A percentile compares a stretch with the other conserved stretches of the same genome.
phyloP scores from a whole-genome alignment of 1,140 invertebrate genomes.

The Hetaerina americana region DNA sequence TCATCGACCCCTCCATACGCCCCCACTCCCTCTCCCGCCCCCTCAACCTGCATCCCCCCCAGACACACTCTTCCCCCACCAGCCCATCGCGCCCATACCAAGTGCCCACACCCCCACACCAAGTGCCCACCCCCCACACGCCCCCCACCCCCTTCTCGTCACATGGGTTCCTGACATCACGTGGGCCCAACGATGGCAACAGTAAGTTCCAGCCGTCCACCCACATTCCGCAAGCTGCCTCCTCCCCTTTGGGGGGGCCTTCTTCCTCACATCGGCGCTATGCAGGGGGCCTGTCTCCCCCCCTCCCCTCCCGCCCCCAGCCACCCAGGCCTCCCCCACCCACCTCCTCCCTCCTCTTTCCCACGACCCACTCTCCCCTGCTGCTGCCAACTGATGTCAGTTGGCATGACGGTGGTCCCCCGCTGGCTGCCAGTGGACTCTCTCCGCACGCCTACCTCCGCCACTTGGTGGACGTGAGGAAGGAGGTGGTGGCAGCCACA shows the following conservation, averaged over 20 bases:
- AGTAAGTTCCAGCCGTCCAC: too few relatives aligned
- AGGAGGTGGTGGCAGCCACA: neutral
- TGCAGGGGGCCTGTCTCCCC: too few relatives aligned
- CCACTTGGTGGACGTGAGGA: neutral
- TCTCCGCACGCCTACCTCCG: neutral
- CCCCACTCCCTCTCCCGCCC: neutral
- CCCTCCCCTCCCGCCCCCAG: neutral
- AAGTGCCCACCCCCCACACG: neutral
- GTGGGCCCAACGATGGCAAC: too few relatives aligned
- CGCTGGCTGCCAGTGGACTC: neutral
- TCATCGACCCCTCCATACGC: neutral
- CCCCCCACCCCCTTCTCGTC: neutral
- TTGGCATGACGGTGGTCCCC: neutral
- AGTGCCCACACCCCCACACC: too few relatives aligned
- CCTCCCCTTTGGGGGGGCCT: too few relatives aligned
- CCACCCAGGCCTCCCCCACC: neutral
- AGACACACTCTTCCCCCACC: neutral
- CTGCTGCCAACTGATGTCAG: neutral
- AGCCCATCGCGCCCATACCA: too few relatives aligned
- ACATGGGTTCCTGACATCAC: too few relatives aligned
- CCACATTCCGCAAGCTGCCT: too few relatives aligned
- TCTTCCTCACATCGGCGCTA: too few relatives aligned
- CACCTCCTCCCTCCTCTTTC: neutral
- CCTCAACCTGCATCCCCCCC: neutral
- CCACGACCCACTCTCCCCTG: neutral